Evolutionary conservation across 2,888 invertebrate genomes (phyloP).

Genomic region (Synanthedon formicaeformis): DNA sequence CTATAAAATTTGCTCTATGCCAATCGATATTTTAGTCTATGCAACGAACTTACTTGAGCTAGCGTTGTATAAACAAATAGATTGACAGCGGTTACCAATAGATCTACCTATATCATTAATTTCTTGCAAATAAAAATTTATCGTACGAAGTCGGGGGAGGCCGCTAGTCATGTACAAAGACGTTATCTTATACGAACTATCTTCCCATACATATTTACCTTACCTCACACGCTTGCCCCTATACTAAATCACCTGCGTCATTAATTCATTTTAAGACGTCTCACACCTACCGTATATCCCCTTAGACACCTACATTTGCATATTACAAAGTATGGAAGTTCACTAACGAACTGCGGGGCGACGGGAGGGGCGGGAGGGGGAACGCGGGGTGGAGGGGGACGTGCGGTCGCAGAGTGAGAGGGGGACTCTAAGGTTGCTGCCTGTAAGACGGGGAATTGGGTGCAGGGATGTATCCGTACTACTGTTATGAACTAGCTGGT

Average conservation of each 20-base stretch:
- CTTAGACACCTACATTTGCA: slow-evolving; percentile 63
- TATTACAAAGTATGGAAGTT: slow-evolving; percentile 72
- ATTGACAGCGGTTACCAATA: no score
- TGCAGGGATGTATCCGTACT: slow-evolving; percentile 32
- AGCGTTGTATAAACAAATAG: no score
- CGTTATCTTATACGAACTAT: no score
- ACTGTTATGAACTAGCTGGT: no score
- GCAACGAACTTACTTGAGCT: no score
- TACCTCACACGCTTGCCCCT: slow-evolving; percentile 7
- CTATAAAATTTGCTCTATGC: no score
- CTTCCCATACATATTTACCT: no score
- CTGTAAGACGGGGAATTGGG: slow-evolving; percentile 67
- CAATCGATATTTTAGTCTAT: no score
- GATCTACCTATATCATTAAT: no score
- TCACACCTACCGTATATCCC: slow-evolving; percentile 31
- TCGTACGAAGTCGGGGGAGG: no score
- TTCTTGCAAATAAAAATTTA: no score
- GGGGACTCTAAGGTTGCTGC: slow-evolving; percentile 50
- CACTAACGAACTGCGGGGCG: slow-evolving; percentile 47
- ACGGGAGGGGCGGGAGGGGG: slow-evolving; percentile 1
- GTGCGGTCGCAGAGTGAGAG: slow-evolving; percentile 17
- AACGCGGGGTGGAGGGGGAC: neutral
- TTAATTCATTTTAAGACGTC: slow-evolving; percentile 70
- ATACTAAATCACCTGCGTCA: slow-evolving; percentile 57
- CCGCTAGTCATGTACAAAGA: no score